Base-by-base conservation (phyloP, 2,888 invertebrate species). In the Minunthozetes semirufus region DNA sequence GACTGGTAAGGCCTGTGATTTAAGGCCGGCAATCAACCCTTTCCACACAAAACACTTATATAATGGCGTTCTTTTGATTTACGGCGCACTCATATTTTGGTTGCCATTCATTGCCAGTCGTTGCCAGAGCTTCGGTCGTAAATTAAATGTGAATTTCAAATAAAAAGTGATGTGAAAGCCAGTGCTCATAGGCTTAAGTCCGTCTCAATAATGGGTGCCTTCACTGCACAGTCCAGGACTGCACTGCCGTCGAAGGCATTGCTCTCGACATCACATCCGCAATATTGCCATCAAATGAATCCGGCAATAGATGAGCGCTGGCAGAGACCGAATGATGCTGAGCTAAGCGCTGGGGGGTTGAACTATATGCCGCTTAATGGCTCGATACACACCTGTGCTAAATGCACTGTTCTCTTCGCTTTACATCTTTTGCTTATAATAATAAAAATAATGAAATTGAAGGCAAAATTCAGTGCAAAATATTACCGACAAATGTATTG, bases 241-340 rank as follows among this genome's bases (percentile, higher is more conserved):
- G 27, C 13, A 63, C 61, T 17, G 61, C 61, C 33, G 9, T 66
- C 15, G 15, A 46, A 46, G 46, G 19, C 70, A 70, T 48, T 70
- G 70, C 70, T 70, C 70, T 70, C 70, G 38, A 70, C 70, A 70
- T 70, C 48, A 70, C 70, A 70, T 70, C 70, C 70, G 70, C 70
- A 48, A 70, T 70, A 70, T 27, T 70, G 33, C 22, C 42, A 70
- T 70, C 70, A 48, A 70, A 70, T 66, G 38, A 38, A 70, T 70
- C 70, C 70, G 70, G 70, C 70, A 70, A 25, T 48, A 19, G 42
- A 66, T 70, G 38, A 66, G 63, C 38, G 38, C 63, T 42, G 70
- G 70, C 22, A 70, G 19, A 70, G 19, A 38, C 48, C 22, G 25
- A 70, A 70, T 70, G 70, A 70, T 70, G 70, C 70, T 70, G 48